Percentiles rank a stretch among this genome's conserved stretches.
Evolutionary conservation across 2,888 invertebrate genomes (phyloP).

Genomic region (Melieria omissa): DNA sequence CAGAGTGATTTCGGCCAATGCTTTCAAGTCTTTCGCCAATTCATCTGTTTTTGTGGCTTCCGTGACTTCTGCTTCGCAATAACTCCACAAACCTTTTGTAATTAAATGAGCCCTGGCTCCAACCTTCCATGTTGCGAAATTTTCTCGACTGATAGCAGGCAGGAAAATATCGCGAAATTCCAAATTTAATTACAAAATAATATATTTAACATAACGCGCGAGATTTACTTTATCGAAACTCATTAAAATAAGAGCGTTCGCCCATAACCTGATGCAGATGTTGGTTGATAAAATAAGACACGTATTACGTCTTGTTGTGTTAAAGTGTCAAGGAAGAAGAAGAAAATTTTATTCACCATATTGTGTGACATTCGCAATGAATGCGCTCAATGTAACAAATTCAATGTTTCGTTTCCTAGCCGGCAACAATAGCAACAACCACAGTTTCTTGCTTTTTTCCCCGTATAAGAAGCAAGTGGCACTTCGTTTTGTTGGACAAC

Average conservation of each 20-base stretch:
- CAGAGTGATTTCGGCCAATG: constrained; percentile 20
- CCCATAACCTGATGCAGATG: not conserved
- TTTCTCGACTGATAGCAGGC: not conserved
- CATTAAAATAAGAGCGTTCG: too few species aligned
- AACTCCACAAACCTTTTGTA: constrained; percentile 23
- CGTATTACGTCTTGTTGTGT: not conserved
- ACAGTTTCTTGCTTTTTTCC: too few species aligned
- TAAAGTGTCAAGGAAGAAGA: not conserved
- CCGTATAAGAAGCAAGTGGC: too few species aligned
- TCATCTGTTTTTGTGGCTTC: constrained; percentile 2
- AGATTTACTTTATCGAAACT: too few species aligned
- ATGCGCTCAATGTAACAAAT: too few species aligned
- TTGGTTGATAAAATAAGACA: constrained; percentile 5
- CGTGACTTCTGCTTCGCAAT: constrained; percentile 9
- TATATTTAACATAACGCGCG: too few species aligned
- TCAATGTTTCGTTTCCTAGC: too few species aligned
- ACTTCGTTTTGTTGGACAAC: too few species aligned
- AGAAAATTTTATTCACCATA: not conserved
- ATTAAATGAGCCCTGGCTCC: constrained; percentile 27
- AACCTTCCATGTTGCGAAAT: constrained; percentile 23
- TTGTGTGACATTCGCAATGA: not conserved
- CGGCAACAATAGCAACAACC: too few species aligned
- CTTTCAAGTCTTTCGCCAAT: constrained; percentile 6
- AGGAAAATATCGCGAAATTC: too few species aligned
- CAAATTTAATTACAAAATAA: too few species aligned